Base-by-base conservation (phyloP, 2,888 invertebrate genomes). In the Yponomeuta sedellus region DNA sequence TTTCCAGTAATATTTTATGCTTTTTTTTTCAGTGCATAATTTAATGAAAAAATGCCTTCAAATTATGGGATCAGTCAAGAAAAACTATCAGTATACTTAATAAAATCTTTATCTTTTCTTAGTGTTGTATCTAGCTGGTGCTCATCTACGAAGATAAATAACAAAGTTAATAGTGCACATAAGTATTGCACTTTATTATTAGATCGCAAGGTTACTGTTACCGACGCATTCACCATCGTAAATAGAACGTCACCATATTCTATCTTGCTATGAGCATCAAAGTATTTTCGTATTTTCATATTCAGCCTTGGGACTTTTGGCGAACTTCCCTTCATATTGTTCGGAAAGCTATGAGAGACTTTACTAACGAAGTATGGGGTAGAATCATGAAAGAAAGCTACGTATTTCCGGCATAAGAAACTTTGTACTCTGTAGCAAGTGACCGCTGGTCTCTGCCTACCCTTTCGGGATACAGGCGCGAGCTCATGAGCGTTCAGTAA, bases 131-230 rank as follows among this genome's bases (percentile, higher is more conserved):
- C 44, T 52, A 16, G 12, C 44, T 5, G 44, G 44, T 16, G 1
- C 34, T 16, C 44, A 0, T 52, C 16, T 52, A 34, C 44, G 12
- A 52, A 16, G 16, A 52, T 52, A 52, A 3, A 52, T 16, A 52
- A 16, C 44, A 52, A 16, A 52, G 12, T 52, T 16, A 34, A 19
- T 52, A 57, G 58, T 57, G 28, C n/a, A 65, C 19, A 59, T 57
- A 82, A 82, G 80, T 83, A 83, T 85, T 78, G 78, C 80, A 80
- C 39, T 64, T 79, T 90, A 89, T 86, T 85, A 86, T 84, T 90
- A 89, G 86, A 80, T 74, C 75, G 77, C 89, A 88, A 88, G 89
- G 89, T 86, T 86, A 81, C 78, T 78, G 81, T 80, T 81, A 80
- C 81, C 81, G 79, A 75, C 84, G 80, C 81, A 81, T 75, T 79